Evolutionary conservation across 2,888 invertebrate species (phyloP).

Genomic region (Drosophila macrospina): DNA sequence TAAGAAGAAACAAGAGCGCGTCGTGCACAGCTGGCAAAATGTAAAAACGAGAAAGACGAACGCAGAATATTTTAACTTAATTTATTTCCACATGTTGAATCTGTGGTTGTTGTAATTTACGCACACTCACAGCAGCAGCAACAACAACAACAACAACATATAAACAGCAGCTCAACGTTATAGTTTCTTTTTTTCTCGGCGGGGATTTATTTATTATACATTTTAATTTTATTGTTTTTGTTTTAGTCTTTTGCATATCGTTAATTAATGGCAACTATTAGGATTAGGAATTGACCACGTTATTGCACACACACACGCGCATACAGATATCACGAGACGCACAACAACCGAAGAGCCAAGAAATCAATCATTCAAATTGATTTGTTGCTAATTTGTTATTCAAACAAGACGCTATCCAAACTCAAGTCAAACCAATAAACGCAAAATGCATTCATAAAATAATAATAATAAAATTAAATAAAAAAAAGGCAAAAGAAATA

Average conservation of each 20-base stretch:
- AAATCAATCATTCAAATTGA: slow-evolving; percentile 79
- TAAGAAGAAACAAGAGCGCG: slow-evolving; percentile 24
- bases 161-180: slow-evolving; percentile 27
- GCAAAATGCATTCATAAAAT: slow-evolving; percentile 55
- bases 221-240: slow-evolving; percentile 31
- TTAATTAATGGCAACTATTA: slow-evolving; percentile 71
- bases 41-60: slow-evolving; percentile 64
- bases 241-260: slow-evolving; percentile 64
- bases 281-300: slow-evolving; percentile 46
- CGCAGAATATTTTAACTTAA: slow-evolving; percentile 76
- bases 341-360: slow-evolving; percentile 58
- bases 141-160: slow-evolving; percentile 5
- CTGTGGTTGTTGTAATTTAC: slow-evolving; percentile 12
- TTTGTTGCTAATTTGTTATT: slow-evolving; percentile 78
- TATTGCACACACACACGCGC: slow-evolving; percentile 54
- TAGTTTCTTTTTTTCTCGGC: slow-evolving; percentile 20
- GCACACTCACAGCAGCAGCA: too few species aligned
- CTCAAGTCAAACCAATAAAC: slow-evolving; percentile 47
- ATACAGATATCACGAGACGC: slow-evolving; percentile 65
- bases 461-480: slow-evolving; percentile 45
- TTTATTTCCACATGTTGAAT: slow-evolving; percentile 68
- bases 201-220: slow-evolving; percentile 27
- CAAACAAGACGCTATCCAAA: slow-evolving; percentile 54
- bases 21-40: slow-evolving; percentile 52
- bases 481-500: slow-evolving; percentile 36